Percentiles rank a stretch among this genome's conserved stretches.
These are phyloP conservation scores for Leptinotarsa lineolata DNA, from an alignment of 1,140 invertebrate genomes.

Conservation along the genomic window DNA sequence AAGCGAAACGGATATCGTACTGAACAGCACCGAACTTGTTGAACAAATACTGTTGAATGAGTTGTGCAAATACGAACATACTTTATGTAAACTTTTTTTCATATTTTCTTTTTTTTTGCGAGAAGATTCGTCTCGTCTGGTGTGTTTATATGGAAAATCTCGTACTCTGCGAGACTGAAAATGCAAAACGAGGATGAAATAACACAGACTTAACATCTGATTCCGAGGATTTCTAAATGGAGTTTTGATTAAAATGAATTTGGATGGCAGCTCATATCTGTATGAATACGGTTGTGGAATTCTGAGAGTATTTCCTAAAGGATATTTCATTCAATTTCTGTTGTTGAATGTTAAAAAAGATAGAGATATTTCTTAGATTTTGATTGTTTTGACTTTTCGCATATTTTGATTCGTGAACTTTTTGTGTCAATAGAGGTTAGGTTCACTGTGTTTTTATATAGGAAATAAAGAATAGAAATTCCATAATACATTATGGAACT, in stretches of 20 bases:
- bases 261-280: not conserved
- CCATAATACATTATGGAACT: no score
- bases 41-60: conserved; percentile 6
- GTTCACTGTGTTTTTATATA: no score
- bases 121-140: not conserved
- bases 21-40: not conserved
- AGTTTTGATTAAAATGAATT: conserved; percentile 1
- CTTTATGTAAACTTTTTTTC: not conserved
- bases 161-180: not conserved
- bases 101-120: not conserved
- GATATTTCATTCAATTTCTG: not conserved
- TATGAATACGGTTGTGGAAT: not conserved
- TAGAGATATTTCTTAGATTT: no score
- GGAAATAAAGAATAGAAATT: no score
- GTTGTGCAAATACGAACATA: conserved; percentile 2
- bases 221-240: not conserved
- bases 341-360: no score
- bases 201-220: no score
- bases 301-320: not conserved
- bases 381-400: no score
- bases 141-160: not conserved
- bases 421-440: no score
- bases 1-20: not conserved
- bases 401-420: no score
- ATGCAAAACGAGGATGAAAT: not conserved